Evolutionary conservation across 2,113 vertebrate species (phyloP), one percentile per base, ranked within the genome.

Genomic region (Jaculus jaculus): DNA sequence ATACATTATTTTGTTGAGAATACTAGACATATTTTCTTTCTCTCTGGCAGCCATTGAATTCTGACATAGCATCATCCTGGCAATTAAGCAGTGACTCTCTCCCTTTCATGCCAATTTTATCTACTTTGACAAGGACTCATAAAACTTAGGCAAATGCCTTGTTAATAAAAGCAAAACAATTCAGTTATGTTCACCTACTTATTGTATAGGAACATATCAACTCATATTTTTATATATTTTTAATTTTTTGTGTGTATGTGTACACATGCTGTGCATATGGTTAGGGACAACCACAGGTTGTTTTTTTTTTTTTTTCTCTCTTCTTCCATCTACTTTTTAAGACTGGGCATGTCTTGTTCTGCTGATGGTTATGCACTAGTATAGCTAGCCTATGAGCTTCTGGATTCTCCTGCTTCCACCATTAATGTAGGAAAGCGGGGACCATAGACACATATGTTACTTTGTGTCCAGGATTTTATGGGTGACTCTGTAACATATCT

Each of bases 1-100:
- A 81, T 83, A 24, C 23, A 86, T 34, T 79, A 66, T 92, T 75
- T 84, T 32, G 63, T n/a, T 86, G 77, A 80, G 61, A 93, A 37
- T 20, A 30, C 3, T 24, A 60, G 37, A 68, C n/a, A 21, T 72
- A 28, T 85, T 82, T 11, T n/a, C 39, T 73, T 30, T 89, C 20
- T 20, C n/a, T 15, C 13, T 65, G 73, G 32, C 11, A 79, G 4
- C 1, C 34, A 84, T 5, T 75, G 26, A 42, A 24, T 91, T 77
- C 12, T 18, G 3, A 60, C 24, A 42, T 37, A 89, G 66, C 12
- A 71, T 17, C 66, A 60, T 77, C 21, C 84, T 51, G 21, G 24
- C 15, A 74, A 69, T 20, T 34, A 66, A 75, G 7, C 26, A 58
- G 66, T 69, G 3, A 17, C 74, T 81, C 20, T 87, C 51, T 34